Base-by-base conservation (phyloP, 1,140 invertebrate species). In the Ostrea denselamellosa region DNA sequence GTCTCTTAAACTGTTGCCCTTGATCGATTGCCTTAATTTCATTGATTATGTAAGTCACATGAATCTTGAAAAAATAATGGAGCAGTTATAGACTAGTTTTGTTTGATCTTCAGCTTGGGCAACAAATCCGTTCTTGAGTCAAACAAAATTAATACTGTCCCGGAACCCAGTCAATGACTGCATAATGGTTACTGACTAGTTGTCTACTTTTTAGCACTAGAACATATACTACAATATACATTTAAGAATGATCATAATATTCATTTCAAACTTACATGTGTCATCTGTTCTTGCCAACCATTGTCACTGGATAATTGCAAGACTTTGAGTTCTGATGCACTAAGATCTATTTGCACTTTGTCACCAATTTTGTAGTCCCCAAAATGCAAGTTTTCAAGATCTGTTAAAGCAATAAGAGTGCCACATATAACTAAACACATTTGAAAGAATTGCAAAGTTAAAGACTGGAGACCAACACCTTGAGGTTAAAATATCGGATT, bases 271-370 rank as follows among this genome's bases (percentile, higher is more conserved):
- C 65, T 89, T 91, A 96, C 95, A 87, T 97, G 97, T 22, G 96
- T 96, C 97, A 98, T 98, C 54, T 97, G 95, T 58, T 97, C 97
- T 95, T 98, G 98, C 97, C 97, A 98, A 10, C 97, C 97, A 65
- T 97, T 97, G 19, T 52, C 51, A 93, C 98, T 97, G 0, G 97
- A 97, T 91, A 97, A 96, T 94, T 98, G 97, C 95, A 98, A 95
- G 84, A 96, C 95, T 93, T 97, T 97, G 19, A 98, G 94, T 17
- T 90, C 86, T 25, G 97, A 97, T 2, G 97, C 95, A 89, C 97
- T 96, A 22, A 97, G 95, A 56, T 96, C 94, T 0, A 98, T 97
- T 94, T 97, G 96, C 8, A 98, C 97, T 92, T 97, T 97, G 93
- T 98, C 97, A 0, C 97, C 97, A 44, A 54, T 19, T 71, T 83